Percentiles rank a stretch among this genome's conserved stretches.
Conservation (phyloP, 2,888 invertebrate species). For the Metopia argyrocephala region DNA sequence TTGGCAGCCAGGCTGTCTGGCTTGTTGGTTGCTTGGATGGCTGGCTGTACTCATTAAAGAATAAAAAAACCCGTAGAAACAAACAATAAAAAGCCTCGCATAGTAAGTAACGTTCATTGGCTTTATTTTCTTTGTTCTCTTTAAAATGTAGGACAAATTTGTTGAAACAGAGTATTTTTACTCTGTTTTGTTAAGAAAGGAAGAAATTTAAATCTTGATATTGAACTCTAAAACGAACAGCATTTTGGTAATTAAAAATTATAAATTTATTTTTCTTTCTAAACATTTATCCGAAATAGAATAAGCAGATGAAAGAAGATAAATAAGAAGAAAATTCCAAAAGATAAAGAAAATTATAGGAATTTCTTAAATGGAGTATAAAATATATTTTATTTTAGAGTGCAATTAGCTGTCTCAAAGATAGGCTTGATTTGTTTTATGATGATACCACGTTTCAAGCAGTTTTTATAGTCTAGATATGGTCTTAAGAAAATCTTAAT, state of each 20-base stretch:
- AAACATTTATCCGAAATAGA: no score
- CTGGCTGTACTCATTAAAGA: constrained; percentile 55
- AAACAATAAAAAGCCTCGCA: constrained; percentile 7
- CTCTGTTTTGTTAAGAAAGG: background rate
- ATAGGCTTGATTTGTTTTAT: no score
- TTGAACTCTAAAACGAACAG: constrained; percentile 7
- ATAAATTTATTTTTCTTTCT: no score
- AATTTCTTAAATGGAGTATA: no score
- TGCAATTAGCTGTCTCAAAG: no score
- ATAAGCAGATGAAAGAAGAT: no score
- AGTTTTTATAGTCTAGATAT: no score
- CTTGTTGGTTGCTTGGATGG: constrained; percentile 27
- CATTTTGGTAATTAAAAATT: background rate
- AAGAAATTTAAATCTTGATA: background rate
- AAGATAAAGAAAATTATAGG: no score
- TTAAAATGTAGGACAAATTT: constrained; percentile 2
- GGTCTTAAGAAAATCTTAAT: no score
- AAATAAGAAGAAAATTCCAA: no score
- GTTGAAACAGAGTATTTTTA: background rate
- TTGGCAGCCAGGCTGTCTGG: constrained; percentile 61
- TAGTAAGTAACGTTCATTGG: constrained; percentile 25
- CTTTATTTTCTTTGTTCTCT: constrained; percentile 29
- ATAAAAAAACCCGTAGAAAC: constrained; percentile 1
- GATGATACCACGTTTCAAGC: no score
- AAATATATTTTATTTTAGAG: no score